A percentile compares a stretch with the other conserved stretches of the same genome.
These are phyloP conservation scores for Garrulus glandarius DNA, from an alignment of 2,797 vertebrate species.

Conservation along the genomic window DNA sequence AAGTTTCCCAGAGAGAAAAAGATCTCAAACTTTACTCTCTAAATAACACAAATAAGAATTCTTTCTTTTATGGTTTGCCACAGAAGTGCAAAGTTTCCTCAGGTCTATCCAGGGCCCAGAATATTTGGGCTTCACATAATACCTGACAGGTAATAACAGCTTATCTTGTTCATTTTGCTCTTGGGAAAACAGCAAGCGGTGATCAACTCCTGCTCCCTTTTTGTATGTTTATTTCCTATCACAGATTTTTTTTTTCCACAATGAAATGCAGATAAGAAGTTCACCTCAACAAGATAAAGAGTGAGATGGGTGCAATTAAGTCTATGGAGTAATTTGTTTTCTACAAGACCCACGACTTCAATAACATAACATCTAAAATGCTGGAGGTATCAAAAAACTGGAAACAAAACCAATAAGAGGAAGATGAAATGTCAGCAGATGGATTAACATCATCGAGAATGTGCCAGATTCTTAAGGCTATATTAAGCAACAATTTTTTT, in stretches of 20 bases:
- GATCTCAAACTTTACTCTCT: background rate
- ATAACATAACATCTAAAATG: constrained; percentile 63
- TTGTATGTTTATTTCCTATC: constrained; percentile 6
- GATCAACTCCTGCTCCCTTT: background rate
- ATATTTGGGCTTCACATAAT: background rate
- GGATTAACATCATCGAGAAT: constrained; percentile 45
- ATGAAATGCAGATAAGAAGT: constrained; percentile 61
- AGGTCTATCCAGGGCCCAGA: background rate
- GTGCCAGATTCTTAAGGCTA: constrained; percentile 63
- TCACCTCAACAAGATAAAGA: constrained; percentile 63
- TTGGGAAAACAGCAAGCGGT: constrained; percentile 18
- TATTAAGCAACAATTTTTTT: constrained; percentile 38
- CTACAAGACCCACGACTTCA: constrained; percentile 57
- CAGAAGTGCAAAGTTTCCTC: background rate
- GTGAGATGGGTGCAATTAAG: constrained; percentile 60
- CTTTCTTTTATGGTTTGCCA: background rate
- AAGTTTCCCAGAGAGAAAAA: background rate
- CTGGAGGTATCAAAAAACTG: constrained; percentile 66
- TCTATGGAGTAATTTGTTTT: constrained; percentile 64
- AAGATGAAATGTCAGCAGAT: constrained; percentile 63
- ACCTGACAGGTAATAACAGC: background rate
- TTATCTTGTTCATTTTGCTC: constrained; percentile 41
- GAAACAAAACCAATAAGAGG: constrained; percentile 55
- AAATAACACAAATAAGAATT: background rate
- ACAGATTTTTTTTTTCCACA: constrained; percentile 42